Base-by-base conservation (phyloP, 2,797 vertebrate genomes). In the Lerista edwardsae region DNA sequence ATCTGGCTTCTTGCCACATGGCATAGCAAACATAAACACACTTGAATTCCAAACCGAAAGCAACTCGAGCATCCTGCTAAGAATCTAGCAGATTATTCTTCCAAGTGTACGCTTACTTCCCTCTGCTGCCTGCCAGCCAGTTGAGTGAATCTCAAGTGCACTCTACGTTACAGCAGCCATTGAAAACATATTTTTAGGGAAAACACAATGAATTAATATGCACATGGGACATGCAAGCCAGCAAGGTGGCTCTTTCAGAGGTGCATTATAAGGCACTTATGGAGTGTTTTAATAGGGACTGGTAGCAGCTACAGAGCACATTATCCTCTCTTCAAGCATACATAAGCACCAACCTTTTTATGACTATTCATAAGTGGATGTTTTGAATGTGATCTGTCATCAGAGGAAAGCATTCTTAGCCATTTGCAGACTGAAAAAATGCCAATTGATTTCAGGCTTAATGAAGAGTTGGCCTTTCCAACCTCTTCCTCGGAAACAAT, bases 111-210 rank as follows among this genome's bases (percentile, higher is more conserved):
- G 75, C 51, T 68, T 59, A 59, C 23, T 75, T 61, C 47, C 73
- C 44, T 79, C 83, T 41, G 34, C 39, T 75, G 71, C 51, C 15
- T 55, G 51, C 51, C 51, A 55, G 15, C 78, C 84, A 80, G 71
- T 80, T 71, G 41, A 80, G 77, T 75, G 77, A 85, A 85, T 80
- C 71, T 79, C 61, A 67, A 85, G 77, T 27, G 80, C 77, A 74
- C 61, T 85, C 62, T 79, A 36, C 29, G 67, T 41, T 80, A 74
- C 73, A 73, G 36, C 69, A 84, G 74, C 79, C 69, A 80, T 39
- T 80, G 69, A 79, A 75, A 79, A 74, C 71, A 68, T 74, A 75
- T 85, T 85, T 79, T 72, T 34, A 44, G 29, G 62, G 23, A 47
- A 73, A 85, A 85, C 47, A 67, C 47, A 31, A 34, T 51, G 72